A percentile compares a stretch with the other conserved stretches of the same genome.
These are phyloP conservation scores for Saxicola maurus DNA, from an alignment of 2,797 vertebrate genomes.

Conservation along the genomic window DNA sequence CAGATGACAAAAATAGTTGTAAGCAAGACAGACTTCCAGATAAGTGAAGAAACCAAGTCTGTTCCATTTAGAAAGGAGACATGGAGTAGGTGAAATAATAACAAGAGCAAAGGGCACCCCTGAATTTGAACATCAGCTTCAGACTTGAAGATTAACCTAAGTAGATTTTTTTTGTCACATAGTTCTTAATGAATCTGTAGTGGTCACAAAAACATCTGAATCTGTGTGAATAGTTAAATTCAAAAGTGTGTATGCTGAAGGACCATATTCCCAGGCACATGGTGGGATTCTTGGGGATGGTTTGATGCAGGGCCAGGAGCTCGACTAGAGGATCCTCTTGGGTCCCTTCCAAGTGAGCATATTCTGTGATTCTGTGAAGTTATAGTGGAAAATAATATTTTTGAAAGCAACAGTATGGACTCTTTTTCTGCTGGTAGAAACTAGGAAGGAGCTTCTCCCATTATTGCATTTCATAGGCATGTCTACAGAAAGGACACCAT, in stretches of 20 bases:
- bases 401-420: neutral
- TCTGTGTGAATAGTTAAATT: neutral
- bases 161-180: neutral
- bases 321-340: neutral
- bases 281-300: neutral
- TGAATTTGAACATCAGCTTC: neutral
- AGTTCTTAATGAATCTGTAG: neutral
- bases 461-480: neutral
- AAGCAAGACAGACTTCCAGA: neutral
- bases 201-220: neutral
- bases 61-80: neutral
- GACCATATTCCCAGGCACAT: neutral
- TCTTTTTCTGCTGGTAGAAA: neutral
- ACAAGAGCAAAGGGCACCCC: neutral
- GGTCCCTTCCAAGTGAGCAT: neutral
- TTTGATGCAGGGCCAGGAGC: neutral
- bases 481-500: neutral
- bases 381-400: neutral
- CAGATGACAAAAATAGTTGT: neutral
- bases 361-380: neutral
- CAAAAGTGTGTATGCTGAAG: fast-evolving
- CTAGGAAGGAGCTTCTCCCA: neutral
- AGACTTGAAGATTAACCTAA: neutral
- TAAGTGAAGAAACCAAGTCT: neutral
- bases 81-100: neutral